Conservation (phyloP, 2,888 invertebrate genomes). For the Pilophorus perplexus region DNA sequence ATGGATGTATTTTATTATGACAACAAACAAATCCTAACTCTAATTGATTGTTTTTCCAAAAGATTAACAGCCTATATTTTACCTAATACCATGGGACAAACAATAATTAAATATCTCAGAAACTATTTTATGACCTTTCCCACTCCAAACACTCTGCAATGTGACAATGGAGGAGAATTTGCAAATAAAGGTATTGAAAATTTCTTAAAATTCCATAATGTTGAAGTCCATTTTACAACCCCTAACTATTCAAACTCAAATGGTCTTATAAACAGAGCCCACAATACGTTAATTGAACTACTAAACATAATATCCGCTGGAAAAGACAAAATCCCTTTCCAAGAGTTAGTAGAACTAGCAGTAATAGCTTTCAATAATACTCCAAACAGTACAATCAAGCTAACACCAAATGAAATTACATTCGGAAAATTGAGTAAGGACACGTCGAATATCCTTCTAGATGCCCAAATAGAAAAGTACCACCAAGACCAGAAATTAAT, state of each 20-base stretch:
- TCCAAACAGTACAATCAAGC: slow-evolving; percentile 7
- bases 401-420: slow-evolving; percentile 17
- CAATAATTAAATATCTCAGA: not conserved
- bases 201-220: not conserved
- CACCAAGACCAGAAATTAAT: not conserved
- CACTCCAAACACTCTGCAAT: not conserved
- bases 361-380: slow-evolving; percentile 8
- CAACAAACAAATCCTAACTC: not conserved
- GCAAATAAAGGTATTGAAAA: slow-evolving; percentile 19
- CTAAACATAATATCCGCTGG: not conserved
- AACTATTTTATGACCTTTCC: not conserved
- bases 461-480: slow-evolving; percentile 2
- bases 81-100: not conserved
- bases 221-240: not conserved
- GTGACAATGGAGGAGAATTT: slow-evolving; percentile 12
- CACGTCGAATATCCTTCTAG: not conserved
- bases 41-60: not conserved
- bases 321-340: not conserved
- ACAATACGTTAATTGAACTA: slow-evolving; percentile 6
- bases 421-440: not conserved
- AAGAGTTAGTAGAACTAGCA: not conserved
- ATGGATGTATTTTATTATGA: not conserved
- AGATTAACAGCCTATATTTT: not conserved
- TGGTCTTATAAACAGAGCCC: slow-evolving; percentile 19
- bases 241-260: slow-evolving; percentile 19